phyloP scores from a whole-genome alignment of 2,888 invertebrate genomes.

The Lamellibrachia columna region DNA sequence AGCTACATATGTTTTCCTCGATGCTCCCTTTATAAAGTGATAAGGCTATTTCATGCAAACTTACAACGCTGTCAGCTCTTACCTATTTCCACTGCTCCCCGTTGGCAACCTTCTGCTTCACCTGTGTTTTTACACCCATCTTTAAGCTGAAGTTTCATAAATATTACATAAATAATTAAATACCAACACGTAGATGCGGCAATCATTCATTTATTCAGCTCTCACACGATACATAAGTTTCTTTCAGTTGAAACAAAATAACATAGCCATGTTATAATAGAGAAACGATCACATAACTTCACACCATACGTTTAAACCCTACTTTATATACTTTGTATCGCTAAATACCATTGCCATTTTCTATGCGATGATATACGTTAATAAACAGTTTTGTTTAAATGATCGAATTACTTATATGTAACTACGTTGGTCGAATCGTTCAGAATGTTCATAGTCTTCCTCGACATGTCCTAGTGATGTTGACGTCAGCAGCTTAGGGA shows the following conservation, averaged over 20 bases:
- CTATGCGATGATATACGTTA: background rate
- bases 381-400: background rate
- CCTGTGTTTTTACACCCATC: background rate
- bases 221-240: background rate
- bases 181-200: background rate
- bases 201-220: background rate
- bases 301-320: background rate
- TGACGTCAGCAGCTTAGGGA: background rate
- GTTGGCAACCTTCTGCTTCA: too few relatives aligned
- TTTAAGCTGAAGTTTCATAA: background rate
- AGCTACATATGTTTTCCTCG: too few relatives aligned
- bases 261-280: background rate
- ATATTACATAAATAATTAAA: background rate
- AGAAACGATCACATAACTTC: background rate
- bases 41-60: too few relatives aligned
- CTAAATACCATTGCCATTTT: background rate
- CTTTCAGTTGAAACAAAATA: background rate
- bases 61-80: too few relatives aligned
- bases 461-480: background rate
- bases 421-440: background rate
- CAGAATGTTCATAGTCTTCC: background rate
- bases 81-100: too few relatives aligned
- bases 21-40: too few relatives aligned
- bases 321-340: background rate
- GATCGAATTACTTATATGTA: background rate